Evolutionary conservation across 1,140 invertebrate species (phyloP), one percentile per base, ranked within the genome.

Genomic region (Brachionus paranguensis): DNA sequence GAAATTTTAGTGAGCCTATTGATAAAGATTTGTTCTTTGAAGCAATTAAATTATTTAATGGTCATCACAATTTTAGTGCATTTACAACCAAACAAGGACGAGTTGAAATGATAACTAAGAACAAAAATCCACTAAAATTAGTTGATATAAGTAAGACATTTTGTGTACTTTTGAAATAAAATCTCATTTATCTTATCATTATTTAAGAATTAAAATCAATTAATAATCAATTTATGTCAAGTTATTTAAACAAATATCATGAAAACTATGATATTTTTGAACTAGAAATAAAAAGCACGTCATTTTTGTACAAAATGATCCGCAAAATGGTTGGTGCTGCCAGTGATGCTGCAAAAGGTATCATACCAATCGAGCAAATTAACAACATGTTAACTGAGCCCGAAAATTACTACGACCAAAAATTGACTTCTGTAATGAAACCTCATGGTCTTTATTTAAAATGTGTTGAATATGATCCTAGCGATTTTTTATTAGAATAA

Each of bases 221-320:
- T 33, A 50, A 29, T 10, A 33, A 12, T 50, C 72, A 76, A 76
- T 76, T 76, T 76, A 12, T 76, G 47, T 47, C 72, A 27, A 47
- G 50, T 50, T 50, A 76, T 33, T 4, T 76, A 27, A 20, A 76
- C 17, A 27, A 27, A 17, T 76, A n/a, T 41, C 20, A 64, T 20
- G 78, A 81, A 68, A 37, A 20, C 8, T 68, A 64, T 81, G 37
- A 81, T 41, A 81, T 81, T 24, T 41, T 81, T 11, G 78, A 81
- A 6, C 2, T 81, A 12, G 78, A 81, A 17, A 81, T 81, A 11
- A 60, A 81, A 29, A 24, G 20, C 5, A 10, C 37, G 7, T 81
- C 78, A 12, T 81, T 81, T 81, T 81, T 81, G 78, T 81, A 81
- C 29, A 43, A 45, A 64, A 81, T 81, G 78, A 81, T 81, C 12